Conservation (phyloP, 1,140 invertebrate genomes). For the Trichonephila clavipes region DNA sequence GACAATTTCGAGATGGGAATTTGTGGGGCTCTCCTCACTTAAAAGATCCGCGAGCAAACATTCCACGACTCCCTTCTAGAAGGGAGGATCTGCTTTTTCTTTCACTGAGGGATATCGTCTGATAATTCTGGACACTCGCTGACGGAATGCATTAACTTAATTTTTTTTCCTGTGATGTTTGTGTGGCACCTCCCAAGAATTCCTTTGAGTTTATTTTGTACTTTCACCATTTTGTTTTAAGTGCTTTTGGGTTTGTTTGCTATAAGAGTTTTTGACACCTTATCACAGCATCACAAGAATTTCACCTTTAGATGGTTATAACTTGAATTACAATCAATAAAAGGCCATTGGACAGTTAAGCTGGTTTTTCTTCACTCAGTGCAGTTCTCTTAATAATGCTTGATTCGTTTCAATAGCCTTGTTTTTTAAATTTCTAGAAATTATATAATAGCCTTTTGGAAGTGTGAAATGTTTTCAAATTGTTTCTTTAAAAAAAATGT, state of each 20-base stretch:
- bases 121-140: neutral
- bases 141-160: neutral
- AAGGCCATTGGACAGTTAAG: no score
- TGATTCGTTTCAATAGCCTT: no score
- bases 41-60: conserved; percentile 61
- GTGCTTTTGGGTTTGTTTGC: neutral
- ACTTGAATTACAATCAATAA: no score
- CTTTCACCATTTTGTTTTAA: neutral
- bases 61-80: conserved; percentile 9
- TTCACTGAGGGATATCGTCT: neutral
- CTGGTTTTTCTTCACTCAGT: no score
- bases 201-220: neutral
- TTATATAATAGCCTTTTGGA: no score
- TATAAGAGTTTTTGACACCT: neutral
- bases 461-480: no score
- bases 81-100: neutral
- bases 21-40: conserved; percentile 29
- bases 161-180: neutral
- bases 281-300: no score
- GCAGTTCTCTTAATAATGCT: no score
- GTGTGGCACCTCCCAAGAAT: no score
- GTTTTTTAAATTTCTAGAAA: no score
- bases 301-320: no score
- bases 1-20: conserved; percentile 62
- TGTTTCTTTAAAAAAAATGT: no score